Evolutionary conservation across 2,888 invertebrate species (phyloP), one percentile per base, ranked within the genome.

Genomic region (Amitus sp.): DNA sequence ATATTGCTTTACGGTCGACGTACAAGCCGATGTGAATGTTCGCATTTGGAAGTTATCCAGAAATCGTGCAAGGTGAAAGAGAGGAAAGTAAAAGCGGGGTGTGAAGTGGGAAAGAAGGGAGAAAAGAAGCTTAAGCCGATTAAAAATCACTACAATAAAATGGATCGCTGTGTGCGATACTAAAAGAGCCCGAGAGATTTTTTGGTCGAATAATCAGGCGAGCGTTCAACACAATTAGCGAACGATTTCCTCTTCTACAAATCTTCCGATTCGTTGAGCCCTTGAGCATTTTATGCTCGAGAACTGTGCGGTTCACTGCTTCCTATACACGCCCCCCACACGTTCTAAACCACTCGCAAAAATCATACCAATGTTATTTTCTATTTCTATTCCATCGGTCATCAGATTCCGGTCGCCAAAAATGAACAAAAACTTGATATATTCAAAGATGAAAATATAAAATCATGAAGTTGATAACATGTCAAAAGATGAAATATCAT

Each of bases 161-260:
- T 58, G 65, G 65, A 68, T 70, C 67, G 64, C 50, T 56, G 55
- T n/a, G n/a, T 10, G 62, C 65, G 47, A 52, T 53, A 47, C 60
- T 64, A 61, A 65, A 62, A 47, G 37, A 46, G 47, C 42, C 51
- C 40, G 49, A 37, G 57, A 55, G 64, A 61, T 69, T 66, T 70
- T 69, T 68, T 67, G 71, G 66, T 66, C 67, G 70, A 73, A 70
- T 72, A 72, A 74, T 70, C 73, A 67, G 64, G 53, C 69, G 65
- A 71, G 69, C 62, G 50, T 52, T 65, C 50, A 52, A 49, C 40
- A 67, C 67, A 69, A 73, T 74, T 71, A 74, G 65, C 64, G 66
- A 70, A 63, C 58, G 58, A 58, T 62, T 52, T 51, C 23, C 50
- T 51, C 58, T 58, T 62, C 58, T 47, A 48, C 54, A 51, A 58